Evolutionary conservation across 2,888 invertebrate genomes (phyloP).

Genomic region (Cerastoderma edule): DNA sequence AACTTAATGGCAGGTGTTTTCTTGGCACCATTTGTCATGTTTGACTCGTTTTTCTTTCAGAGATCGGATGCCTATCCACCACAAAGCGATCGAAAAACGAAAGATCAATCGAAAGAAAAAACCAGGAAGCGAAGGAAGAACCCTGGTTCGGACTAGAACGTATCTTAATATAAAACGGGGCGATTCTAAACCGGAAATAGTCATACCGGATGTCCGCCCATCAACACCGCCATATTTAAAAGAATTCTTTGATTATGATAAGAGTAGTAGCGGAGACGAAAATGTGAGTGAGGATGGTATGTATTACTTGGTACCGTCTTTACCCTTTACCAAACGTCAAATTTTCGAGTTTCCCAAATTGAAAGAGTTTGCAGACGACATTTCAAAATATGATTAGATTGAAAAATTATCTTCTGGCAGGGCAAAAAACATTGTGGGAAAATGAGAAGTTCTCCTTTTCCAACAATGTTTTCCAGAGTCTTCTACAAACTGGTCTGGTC

Average conservation of each 20-base stretch:
- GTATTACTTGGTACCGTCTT: too few relatives aligned
- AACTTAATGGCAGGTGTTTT: neutral
- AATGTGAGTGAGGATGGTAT: slow-evolving; percentile 50
- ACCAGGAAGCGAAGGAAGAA: slow-evolving; percentile 34
- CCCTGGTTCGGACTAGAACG: slow-evolving; percentile 36
- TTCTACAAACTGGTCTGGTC: too few relatives aligned
- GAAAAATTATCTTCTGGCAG: too few relatives aligned
- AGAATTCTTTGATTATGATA: slow-evolving; percentile 52
- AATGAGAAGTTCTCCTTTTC: too few relatives aligned
- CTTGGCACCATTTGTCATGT: neutral
- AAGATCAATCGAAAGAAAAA: slow-evolving; percentile 46
- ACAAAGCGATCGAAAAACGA: slow-evolving; percentile 48
- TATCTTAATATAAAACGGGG: slow-evolving; percentile 36
- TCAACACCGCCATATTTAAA: slow-evolving; percentile 47
- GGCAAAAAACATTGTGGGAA: too few relatives aligned
- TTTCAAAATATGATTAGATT: too few relatives aligned
- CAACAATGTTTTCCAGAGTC: too few relatives aligned
- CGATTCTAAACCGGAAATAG: slow-evolving; percentile 21
- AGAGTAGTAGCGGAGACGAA: slow-evolving; percentile 57
- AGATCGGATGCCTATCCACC: slow-evolving; percentile 68
- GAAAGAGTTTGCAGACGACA: too few relatives aligned
- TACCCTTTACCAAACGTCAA: too few relatives aligned
- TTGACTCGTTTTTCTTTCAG: slow-evolving; percentile 32
- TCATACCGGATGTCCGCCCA: slow-evolving; percentile 35
- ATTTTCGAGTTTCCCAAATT: too few relatives aligned